phyloP scores from a whole-genome alignment of 2,113 vertebrate genomes.

The Cichladusa arquata region DNA sequence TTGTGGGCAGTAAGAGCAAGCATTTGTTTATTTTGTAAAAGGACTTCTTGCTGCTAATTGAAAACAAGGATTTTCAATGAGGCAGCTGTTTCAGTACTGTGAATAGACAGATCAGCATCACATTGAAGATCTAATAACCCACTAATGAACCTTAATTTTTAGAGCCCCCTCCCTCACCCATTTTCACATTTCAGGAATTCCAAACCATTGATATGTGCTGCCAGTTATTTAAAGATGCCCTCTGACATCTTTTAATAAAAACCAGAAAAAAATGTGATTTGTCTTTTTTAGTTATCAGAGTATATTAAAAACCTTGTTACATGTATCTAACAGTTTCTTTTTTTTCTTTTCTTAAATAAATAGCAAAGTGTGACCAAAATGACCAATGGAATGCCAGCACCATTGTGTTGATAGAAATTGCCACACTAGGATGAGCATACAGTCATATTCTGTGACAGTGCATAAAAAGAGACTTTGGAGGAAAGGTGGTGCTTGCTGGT shows the following conservation, averaged over 20 bases:
- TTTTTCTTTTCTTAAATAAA: slow-evolving; percentile 47
- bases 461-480: slow-evolving; percentile 21
- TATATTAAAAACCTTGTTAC: slow-evolving; percentile 32
- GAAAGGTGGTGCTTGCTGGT: neutral
- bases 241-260: slow-evolving; percentile 9
- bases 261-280: neutral
- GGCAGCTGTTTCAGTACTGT: slow-evolving; percentile 37
- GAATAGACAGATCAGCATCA: slow-evolving; percentile 13
- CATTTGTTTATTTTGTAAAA: slow-evolving; percentile 45
- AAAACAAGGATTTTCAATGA: slow-evolving; percentile 47
- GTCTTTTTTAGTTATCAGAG: neutral
- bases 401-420: neutral
- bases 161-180: neutral
- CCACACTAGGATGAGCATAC: neutral
- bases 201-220: neutral
- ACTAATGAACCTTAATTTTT: neutral
- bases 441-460: slow-evolving; percentile 23
- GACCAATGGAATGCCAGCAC: neutral
- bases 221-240: neutral
- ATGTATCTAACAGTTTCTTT: neutral
- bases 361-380: slow-evolving; percentile 28
- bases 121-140: neutral
- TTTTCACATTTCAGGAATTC: neutral
- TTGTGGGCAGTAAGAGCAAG: slow-evolving; percentile 22
- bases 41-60: slow-evolving; percentile 32